Evolutionary conservation across 2,888 invertebrate genomes (phyloP), one percentile per base, ranked within the genome.

Genomic region (Branchipolynoe longqiensis): DNA sequence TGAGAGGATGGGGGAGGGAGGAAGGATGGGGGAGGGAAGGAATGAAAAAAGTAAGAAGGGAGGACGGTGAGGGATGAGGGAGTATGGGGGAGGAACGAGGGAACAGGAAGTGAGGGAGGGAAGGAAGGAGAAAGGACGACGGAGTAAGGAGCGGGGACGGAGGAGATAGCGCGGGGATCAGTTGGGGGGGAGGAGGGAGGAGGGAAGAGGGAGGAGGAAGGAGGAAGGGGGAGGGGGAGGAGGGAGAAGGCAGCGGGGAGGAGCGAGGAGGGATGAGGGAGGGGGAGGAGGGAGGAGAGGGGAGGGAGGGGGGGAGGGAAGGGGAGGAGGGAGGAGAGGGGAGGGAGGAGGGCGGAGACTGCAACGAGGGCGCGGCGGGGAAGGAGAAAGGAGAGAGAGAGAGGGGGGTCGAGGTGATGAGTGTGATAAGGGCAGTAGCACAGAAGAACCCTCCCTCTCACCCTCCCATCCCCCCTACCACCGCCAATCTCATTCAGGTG

Each of bases 131-230:
- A 31, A 48, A 12, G 48, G 48, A 18, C 8, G 48, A 48, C 8
- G 48, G 48, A 12, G 48, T 12, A n/a, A n/a, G n/a, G 62, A 31
- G 28, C 25, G 31, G 62, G 62, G 25, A 62, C 28, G 25, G 62
- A 62, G 62, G 18, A 12, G 48, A 18, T 8, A 18, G 48, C 8
- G 48, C 8, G 48, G 8, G 48, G 18, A n/a, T n/a, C 62, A 62
- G n/a, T 62, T 62, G 62, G 25, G 12, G n/a, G n/a, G n/a, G n/a
- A n/a, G n/a, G n/a, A n/a, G 62, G 62, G 28, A 62, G 31, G 62
- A 31, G 25, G 62, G 31, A 31, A 48, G 8, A 18, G 48, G 48
- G 48, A 18, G 18, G 48, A 18, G 48, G 8, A 18, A 48, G 12
- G n/a, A n/a, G n/a, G n/a, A n/a, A n/a, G n/a, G n/a, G 62, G 62